These are phyloP conservation scores for Ceramica pisi DNA, from an alignment of 2,888 invertebrate genomes.

Conservation along the genomic window DNA sequence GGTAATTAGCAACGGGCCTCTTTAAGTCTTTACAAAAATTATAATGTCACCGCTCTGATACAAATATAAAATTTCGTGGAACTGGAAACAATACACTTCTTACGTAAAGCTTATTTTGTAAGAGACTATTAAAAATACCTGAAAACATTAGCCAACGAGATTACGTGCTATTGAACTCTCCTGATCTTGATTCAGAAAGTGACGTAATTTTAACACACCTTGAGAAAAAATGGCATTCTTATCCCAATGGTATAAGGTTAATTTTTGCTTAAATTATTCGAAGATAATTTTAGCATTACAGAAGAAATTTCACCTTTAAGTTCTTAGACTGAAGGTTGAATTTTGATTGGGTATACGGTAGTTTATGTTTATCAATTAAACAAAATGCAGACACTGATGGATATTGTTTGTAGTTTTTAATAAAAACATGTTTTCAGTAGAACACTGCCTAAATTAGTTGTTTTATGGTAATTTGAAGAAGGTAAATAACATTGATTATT, in stretches of 20 bases:
- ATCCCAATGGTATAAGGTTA: constrained; percentile 24
- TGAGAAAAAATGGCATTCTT: constrained; percentile 23
- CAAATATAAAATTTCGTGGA: constrained; percentile 3
- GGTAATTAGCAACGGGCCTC: background rate
- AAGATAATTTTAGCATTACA: background rate
- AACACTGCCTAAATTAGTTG: constrained; percentile 5
- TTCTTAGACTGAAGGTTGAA: background rate
- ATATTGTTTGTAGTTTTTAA: constrained; percentile 45
- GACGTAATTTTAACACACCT: constrained; percentile 47
- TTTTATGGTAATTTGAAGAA: constrained; percentile 39
- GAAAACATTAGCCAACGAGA: constrained; percentile 38
- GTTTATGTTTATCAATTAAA: constrained; percentile 33
- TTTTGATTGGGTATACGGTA: background rate
- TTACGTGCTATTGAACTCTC: constrained; percentile 48
- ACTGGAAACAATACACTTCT: background rate
- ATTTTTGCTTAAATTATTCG: constrained; percentile 11
- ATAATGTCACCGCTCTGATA: background rate
- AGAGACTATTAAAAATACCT: constrained; percentile 23
- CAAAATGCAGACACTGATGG: constrained; percentile 52
- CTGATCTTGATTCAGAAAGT: constrained; percentile 53
- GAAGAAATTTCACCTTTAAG: background rate
- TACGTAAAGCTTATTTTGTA: constrained; percentile 36
- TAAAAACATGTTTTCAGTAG: constrained; percentile 55
- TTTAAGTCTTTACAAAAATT: background rate
- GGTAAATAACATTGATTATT: constrained; percentile 40